phyloP scores from a whole-genome alignment of 2,797 vertebrate species.

The Amphiprion clarkii region DNA sequence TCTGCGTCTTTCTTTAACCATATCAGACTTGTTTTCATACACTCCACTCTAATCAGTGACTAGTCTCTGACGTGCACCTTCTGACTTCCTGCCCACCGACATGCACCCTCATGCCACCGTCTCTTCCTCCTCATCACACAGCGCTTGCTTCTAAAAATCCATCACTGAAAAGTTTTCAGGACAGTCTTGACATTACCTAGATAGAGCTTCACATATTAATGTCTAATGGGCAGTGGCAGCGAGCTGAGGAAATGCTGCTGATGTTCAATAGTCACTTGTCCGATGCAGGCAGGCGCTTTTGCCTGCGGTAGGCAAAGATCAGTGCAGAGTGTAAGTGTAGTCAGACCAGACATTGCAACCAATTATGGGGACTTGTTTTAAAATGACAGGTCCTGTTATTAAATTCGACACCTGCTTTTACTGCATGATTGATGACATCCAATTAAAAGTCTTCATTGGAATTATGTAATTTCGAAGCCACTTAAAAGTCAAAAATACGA shows the following conservation, averaged over 20 bases:
- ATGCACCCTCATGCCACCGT: conserved; percentile 13
- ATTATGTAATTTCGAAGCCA: conserved; percentile 49
- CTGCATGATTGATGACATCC: conserved; percentile 52
- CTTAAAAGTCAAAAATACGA: conserved; percentile 48
- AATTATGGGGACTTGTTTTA: conserved; percentile 50
- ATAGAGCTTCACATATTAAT: conserved; percentile 57
- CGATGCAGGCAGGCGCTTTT: conserved; percentile 52
- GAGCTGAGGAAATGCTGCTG: conserved; percentile 62
- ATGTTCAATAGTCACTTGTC: conserved; percentile 70
- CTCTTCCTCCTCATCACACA: conserved; percentile 21
- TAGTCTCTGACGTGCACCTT: conserved; percentile 25
- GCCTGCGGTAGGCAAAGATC: conserved; percentile 62
- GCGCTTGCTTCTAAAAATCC: conserved; percentile 55
- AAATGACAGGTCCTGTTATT: conserved; percentile 58
- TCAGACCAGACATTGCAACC: conserved; percentile 49
- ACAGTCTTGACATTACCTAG: conserved; percentile 53
- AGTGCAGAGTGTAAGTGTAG: conserved; percentile 47
- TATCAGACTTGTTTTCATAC: conserved; percentile 20
- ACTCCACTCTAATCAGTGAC: conserved; percentile 19
- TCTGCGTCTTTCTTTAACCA: conserved; percentile 9
- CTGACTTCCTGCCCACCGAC: conserved; percentile 27
- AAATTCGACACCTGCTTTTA: conserved; percentile 59
- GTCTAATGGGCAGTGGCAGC: conserved; percentile 64
- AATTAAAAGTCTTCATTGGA: conserved; percentile 61
- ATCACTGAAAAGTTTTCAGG: conserved; percentile 67